Evolutionary conservation across 2,888 invertebrate species (phyloP).

Genomic region (Tenthredo notha): DNA sequence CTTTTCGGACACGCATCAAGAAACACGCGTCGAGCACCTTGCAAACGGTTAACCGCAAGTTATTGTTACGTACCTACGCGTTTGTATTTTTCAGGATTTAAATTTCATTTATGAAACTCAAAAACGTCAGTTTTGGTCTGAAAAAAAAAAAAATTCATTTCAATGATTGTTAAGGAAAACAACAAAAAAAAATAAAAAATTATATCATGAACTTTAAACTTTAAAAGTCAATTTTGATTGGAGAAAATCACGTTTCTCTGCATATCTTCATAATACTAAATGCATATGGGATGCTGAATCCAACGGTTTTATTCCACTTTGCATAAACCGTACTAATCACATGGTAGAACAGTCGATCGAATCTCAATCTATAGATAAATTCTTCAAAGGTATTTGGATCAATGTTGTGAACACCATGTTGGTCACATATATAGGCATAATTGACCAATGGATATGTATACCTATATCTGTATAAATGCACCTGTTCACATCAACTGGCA

Average conservation of each 20-base stretch:
- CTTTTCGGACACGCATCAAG: slow-evolving; percentile 42
- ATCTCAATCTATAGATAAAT: background rate
- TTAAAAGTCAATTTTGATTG: too few species aligned
- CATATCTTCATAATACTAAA: too few species aligned
- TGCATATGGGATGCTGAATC: too few species aligned
- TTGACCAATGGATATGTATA: too few species aligned
- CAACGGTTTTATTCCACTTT: background rate
- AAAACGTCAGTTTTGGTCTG: too few species aligned
- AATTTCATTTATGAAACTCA: too few species aligned
- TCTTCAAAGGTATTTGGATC: slow-evolving; percentile 5
- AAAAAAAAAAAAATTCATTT: too few species aligned
- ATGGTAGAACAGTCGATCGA: too few species aligned
- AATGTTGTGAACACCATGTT: background rate
- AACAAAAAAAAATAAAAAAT: too few species aligned
- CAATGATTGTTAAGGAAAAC: too few species aligned
- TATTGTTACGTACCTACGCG: background rate
- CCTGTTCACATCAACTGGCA: slow-evolving; percentile 20
- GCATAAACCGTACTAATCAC: background rate
- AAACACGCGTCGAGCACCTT: slow-evolving; percentile 45
- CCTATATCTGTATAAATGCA: background rate
- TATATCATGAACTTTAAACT: too few species aligned
- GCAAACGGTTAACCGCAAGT: slow-evolving; percentile 32
- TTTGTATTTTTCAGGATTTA: background rate
- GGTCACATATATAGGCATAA: background rate
- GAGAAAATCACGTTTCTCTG: too few species aligned